Base-by-base conservation (phyloP, 2,888 invertebrate species). In the Cephus sareptanus region DNA sequence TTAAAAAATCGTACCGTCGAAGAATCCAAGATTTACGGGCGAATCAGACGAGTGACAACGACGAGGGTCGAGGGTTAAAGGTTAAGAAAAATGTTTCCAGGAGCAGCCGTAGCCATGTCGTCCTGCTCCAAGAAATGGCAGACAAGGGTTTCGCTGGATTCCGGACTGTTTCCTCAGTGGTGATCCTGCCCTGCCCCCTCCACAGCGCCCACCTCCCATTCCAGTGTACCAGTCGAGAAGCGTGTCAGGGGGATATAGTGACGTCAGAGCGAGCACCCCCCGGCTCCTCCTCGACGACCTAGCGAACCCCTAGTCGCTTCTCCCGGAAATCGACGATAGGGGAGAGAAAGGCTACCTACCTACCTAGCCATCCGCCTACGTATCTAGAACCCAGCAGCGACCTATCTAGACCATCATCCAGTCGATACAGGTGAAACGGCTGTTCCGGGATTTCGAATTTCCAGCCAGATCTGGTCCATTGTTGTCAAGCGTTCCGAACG, bases 251-350 rank as follows among this genome's bases (percentile, higher is more conserved):
- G 74, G 74, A n/a, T n/a, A 23, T 0, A 30, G 74, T 74, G 74
- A 74, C 74, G 74, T 74, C 74, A 74, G 74, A 56, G 56, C 56
- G 23, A 56, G 13, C 15, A 6, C 71, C 71, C 71, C 71, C 11
- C 30, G 11, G 11, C 71, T 0, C 31, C 1, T 71, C 71, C 9
- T 11, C 71, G 35, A 23, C 74, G 31, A 33, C 71, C 71, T 31
- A 71, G 31, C 71, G 31, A 74, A 23, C 56, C 56, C 56, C 56
- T 23, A 56, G 9, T 56, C 56, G 56, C 56, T 23, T 56, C 56
- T 56, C 74, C 74, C 74, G 74, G 74, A 74, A 74, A 34, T 74
- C 74, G 74, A 34, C 71, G 30, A n/a, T 13, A 35, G 37, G 74
- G 74, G 33, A 34, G 33, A 11, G 37, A 37, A 37, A 34, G 34